Base-by-base conservation (phyloP, 2,113 vertebrate genomes). In the Thalassoma bifasciatum region DNA sequence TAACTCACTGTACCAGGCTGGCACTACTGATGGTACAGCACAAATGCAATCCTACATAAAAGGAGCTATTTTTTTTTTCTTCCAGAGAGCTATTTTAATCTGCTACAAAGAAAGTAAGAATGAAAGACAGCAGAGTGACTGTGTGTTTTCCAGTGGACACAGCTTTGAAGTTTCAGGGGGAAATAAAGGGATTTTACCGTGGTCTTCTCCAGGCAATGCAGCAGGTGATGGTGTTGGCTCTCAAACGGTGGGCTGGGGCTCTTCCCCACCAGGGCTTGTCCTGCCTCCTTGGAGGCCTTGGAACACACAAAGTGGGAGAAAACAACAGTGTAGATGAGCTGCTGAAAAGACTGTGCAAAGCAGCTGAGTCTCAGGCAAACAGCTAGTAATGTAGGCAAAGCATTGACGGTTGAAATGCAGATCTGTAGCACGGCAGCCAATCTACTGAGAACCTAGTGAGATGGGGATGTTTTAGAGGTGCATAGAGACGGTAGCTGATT, bases 151-250 rank as follows among this genome's bases (percentile, higher is more conserved):
- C 19, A 46, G 23, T 37, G 42, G 65, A 63, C 54, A 46, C 12
- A 26, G 22, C 51, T 62, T 68, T 68, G 9, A 12, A 13, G 46
- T n/a, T 46, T 34, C 10, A 50, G 14, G 4, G 26, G n/a, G 26
- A 62, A 30, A 42, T 40, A 53, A 7, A 4, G 4, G 21, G 3
- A 19, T 30, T 94, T 96, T 96, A 99, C 98, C 95, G 98, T 99
- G 75, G 97, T 99, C 93, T 98, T 99, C 93, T 99, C 98, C 90
- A 99, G 93, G 92, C 98, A 99, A 92, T 99, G 97, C 86, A 99
- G 95, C 86, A 99, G 95, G 92, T 99, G 98, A 91, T 99, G 95
- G 85, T 99, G 98, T 68, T 99, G 96, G 47, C 94, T 97, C 94
- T 99, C 96, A 81, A 99, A 99, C 59, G 95, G 96, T 83, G 96